phyloP scores from a whole-genome alignment of 2,797 vertebrate species.

The Anas bernieri region DNA sequence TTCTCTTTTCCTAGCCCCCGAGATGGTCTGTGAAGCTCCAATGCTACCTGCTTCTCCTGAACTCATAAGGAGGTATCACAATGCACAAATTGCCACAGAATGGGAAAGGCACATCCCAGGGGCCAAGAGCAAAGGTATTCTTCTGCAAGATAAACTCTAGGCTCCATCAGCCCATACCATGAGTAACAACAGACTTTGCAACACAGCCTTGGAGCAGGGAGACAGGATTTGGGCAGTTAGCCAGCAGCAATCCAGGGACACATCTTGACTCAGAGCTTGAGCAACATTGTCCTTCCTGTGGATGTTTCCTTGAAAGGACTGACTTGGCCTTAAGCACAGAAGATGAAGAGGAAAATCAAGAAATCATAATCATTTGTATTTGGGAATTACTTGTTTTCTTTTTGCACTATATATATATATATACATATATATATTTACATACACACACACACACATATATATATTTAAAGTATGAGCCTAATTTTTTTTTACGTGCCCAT shows the following conservation, averaged over 20 bases:
- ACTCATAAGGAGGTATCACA: not conserved
- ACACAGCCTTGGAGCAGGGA: not conserved
- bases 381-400: not conserved
- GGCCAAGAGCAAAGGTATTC: not conserved
- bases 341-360: not conserved
- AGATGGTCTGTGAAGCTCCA: not conserved
- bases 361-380: not conserved
- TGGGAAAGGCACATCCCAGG: not conserved
- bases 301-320: slow-evolving; percentile 29
- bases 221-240: not conserved
- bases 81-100: not conserved
- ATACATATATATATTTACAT: no score
- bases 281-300: slow-evolving; percentile 36
- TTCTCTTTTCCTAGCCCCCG: not conserved
- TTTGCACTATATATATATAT: not conserved
- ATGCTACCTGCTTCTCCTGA: not conserved
- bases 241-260: not conserved
- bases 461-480: not conserved
- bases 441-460: not conserved
- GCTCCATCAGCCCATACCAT: not conserved
- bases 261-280: slow-evolving; percentile 20
- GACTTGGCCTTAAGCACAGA: not conserved
- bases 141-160: not conserved
- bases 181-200: not conserved
- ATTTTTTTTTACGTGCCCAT: not conserved